These are phyloP conservation scores for Idaea aversata DNA, from an alignment of 2,888 invertebrate species.

Conservation along the genomic window DNA sequence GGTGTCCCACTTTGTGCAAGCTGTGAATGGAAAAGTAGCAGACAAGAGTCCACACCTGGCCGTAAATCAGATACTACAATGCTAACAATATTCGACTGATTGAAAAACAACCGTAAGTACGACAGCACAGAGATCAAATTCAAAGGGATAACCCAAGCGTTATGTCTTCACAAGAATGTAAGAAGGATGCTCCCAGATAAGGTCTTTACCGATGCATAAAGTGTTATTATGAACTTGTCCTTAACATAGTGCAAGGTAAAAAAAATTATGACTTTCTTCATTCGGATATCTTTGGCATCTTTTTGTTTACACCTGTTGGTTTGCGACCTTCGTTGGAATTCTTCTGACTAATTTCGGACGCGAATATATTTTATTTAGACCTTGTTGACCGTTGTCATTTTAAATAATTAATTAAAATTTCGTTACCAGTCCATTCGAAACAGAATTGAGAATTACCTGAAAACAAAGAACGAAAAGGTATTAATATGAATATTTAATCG, in stretches of 20 bases:
- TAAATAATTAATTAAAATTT: conserved; percentile 25
- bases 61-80: conserved; percentile 61
- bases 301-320: conserved; percentile 65
- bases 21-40: conserved; percentile 58
- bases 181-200: conserved; percentile 69
- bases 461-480: conserved; percentile 28
- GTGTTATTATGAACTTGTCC: conserved; percentile 70
- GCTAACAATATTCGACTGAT: conserved; percentile 23
- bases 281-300: conserved; percentile 54
- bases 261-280: conserved; percentile 50
- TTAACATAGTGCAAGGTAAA: conserved; percentile 39
- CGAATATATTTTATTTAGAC: conserved; percentile 28
- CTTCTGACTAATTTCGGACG: conserved; percentile 23
- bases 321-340: conserved; percentile 40
- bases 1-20: conserved; percentile 64
- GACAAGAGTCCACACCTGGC: conserved; percentile 60
- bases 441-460: conserved; percentile 36
- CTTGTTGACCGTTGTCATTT: conserved; percentile 26
- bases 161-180: conserved; percentile 64
- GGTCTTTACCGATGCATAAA: conserved; percentile 74
- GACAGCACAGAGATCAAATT: conserved; percentile 30
- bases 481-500: conserved; percentile 24
- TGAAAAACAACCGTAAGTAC: conserved; percentile 47
- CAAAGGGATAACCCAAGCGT: conserved; percentile 37
- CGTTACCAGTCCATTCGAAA: conserved; percentile 16